Conservation (phyloP, 2,113 vertebrate genomes). For the Microtus montanus region DNA sequence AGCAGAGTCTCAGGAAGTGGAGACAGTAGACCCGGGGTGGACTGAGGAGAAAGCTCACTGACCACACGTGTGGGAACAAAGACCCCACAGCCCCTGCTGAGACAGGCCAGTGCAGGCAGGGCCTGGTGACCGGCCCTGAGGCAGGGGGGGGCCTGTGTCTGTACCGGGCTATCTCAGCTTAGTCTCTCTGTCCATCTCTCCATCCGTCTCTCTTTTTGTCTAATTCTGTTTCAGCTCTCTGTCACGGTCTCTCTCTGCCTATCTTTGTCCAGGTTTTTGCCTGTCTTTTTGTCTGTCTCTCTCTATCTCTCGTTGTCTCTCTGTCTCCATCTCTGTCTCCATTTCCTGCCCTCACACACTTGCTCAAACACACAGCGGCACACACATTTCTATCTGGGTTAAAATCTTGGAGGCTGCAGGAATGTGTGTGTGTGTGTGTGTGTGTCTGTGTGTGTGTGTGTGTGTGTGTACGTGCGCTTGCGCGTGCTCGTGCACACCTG, state of each 20-base stretch:
- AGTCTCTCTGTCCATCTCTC: not conserved
- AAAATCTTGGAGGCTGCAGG: not conserved
- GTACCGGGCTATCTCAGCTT: not conserved
- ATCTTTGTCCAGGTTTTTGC: not conserved
- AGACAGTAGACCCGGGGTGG: not conserved
- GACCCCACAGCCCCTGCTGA: not conserved
- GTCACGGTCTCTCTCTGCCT: not conserved
- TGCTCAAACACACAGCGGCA: not conserved
- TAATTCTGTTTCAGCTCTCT: not conserved
- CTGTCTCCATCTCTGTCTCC: not conserved
- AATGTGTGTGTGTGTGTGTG: not conserved
- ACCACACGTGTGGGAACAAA: not conserved
- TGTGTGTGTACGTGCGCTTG: not conserved
- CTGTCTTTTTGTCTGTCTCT: not conserved
- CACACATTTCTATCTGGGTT: slow-evolving; percentile 33
- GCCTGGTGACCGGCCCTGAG: not conserved
- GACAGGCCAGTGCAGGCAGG: not conserved
- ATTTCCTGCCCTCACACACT: not conserved
- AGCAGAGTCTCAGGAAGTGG: not conserved
- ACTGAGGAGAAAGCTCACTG: not conserved
- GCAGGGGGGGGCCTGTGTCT: not conserved
- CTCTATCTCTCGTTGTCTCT: not conserved
- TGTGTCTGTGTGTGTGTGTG: not conserved
- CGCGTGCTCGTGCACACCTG: not conserved
- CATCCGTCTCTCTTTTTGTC: not conserved